A percentile compares a stretch with the other conserved stretches of the same genome.
phyloP scores from a whole-genome alignment of 2,113 vertebrate species.

The Melanocharis versteri region DNA sequence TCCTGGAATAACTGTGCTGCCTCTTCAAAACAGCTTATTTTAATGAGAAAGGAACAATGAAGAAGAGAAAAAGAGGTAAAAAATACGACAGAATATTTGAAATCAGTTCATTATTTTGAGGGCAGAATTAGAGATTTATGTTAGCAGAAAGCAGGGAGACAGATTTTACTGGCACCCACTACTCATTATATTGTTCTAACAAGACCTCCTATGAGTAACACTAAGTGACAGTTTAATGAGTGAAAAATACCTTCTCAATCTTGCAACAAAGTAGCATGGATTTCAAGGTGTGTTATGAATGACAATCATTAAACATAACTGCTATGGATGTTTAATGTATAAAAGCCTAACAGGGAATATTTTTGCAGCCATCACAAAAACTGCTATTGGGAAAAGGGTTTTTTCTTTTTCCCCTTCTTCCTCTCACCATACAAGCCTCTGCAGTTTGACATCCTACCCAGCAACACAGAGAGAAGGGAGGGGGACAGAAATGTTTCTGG shows the following conservation, averaged over 20 bases:
- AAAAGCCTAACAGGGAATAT: neutral
- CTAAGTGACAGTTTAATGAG: neutral
- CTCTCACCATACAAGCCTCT: neutral
- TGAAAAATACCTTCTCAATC: neutral
- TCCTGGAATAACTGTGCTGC: neutral
- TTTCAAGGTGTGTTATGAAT: neutral
- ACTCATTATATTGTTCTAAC: neutral
- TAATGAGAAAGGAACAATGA: neutral
- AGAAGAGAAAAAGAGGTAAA: neutral
- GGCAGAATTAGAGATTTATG: neutral
- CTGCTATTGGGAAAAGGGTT: neutral
- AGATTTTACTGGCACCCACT: neutral
- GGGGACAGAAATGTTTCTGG: neutral
- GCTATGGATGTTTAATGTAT: neutral
- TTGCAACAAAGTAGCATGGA: neutral
- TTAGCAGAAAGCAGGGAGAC: neutral
- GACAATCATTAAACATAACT: neutral
- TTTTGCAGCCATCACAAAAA: neutral
- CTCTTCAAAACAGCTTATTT: neutral
- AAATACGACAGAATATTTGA: neutral
- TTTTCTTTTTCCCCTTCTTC: neutral
- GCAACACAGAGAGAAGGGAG: neutral
- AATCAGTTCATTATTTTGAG: neutral
- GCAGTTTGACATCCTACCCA: neutral
- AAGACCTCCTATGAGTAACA: neutral